Evolutionary conservation across 2,888 invertebrate genomes (phyloP).

Genomic region (Hydriomena furcata): DNA sequence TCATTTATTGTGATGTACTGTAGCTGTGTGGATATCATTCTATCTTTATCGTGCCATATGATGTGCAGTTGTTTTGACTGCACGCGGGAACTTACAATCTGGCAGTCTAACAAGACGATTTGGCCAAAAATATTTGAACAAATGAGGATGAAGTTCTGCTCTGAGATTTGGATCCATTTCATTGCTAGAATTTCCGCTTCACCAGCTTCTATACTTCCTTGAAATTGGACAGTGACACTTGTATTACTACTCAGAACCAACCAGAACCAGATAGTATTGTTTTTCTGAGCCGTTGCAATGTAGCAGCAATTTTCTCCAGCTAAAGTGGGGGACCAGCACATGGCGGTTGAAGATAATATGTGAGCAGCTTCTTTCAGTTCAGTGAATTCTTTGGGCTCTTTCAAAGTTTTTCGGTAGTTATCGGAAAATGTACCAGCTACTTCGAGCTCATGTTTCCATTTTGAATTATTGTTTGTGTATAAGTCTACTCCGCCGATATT

Average conservation of each 20-base stretch:
- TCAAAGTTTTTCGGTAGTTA: slow-evolving; percentile 31
- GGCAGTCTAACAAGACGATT: slow-evolving; percentile 48
- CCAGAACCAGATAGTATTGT: slow-evolving; percentile 62
- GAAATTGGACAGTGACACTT: slow-evolving; percentile 36
- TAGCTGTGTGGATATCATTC: slow-evolving; percentile 54
- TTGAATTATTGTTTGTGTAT: slow-evolving; percentile 39
- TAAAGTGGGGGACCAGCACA: slow-evolving; percentile 59
- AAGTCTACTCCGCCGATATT: slow-evolving; percentile 66
- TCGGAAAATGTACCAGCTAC: slow-evolving; percentile 49
- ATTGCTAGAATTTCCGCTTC: slow-evolving; percentile 51
- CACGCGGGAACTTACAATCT: slow-evolving; percentile 40
- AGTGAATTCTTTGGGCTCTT: slow-evolving; percentile 39
- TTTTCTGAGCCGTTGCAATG: slow-evolving; percentile 67
- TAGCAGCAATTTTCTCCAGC: slow-evolving; percentile 51
- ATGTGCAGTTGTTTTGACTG: slow-evolving; percentile 33
- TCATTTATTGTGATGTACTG: slow-evolving; percentile 42
- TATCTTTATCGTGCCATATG: slow-evolving; percentile 64
- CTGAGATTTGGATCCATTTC: slow-evolving; percentile 51
- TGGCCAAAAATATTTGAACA: slow-evolving; percentile 56
- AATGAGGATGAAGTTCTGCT: slow-evolving; percentile 47
- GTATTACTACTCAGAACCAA: slow-evolving; percentile 36
- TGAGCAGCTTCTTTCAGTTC: slow-evolving; percentile 52
- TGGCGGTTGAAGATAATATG: slow-evolving; percentile 50
- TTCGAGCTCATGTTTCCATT: slow-evolving; percentile 51
- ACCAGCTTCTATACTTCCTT: slow-evolving; percentile 40